phyloP scores from a whole-genome alignment of 2,797 vertebrate genomes.

The Lophius americanus region DNA sequence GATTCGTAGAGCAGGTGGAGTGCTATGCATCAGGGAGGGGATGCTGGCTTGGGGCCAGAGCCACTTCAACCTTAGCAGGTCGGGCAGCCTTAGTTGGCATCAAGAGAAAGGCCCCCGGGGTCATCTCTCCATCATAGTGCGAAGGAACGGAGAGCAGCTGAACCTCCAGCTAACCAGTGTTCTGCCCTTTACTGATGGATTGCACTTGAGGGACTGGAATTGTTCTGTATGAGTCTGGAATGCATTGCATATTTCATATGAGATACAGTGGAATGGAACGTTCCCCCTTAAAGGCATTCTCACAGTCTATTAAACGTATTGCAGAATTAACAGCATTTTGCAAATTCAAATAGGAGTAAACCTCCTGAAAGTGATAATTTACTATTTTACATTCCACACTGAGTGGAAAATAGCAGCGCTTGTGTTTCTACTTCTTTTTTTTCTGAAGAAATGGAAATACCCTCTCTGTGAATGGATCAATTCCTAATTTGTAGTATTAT shows the following conservation, averaged over 20 bases:
- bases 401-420: constrained; percentile 23
- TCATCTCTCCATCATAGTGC: constrained; percentile 76
- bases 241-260: constrained; percentile 80
- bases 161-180: constrained; percentile 82
- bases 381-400: constrained; percentile 1
- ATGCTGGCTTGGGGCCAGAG: constrained; percentile 68
- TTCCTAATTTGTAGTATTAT: constrained; percentile 65
- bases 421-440: neutral
- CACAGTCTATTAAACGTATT: constrained; percentile 62
- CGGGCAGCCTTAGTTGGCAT: constrained; percentile 63
- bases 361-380: constrained; percentile 34
- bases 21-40: constrained; percentile 47
- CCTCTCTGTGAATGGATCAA: constrained; percentile 49
- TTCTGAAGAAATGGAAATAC: constrained; percentile 32
- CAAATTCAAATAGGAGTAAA: constrained; percentile 41
- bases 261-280: constrained; percentile 70
- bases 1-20: constrained; percentile 71
- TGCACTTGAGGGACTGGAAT: constrained; percentile 81
- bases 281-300: constrained; percentile 68
- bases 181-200: constrained; percentile 85
- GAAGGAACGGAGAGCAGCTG: constrained; percentile 66
- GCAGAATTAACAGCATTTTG: constrained; percentile 56
- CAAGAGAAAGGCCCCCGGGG: constrained; percentile 73
- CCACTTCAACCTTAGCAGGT: constrained; percentile 75
- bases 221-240: constrained; percentile 78